phyloP scores from a whole-genome alignment of 2,888 invertebrate species.

The Ashinkailepas kermadecensis region DNA sequence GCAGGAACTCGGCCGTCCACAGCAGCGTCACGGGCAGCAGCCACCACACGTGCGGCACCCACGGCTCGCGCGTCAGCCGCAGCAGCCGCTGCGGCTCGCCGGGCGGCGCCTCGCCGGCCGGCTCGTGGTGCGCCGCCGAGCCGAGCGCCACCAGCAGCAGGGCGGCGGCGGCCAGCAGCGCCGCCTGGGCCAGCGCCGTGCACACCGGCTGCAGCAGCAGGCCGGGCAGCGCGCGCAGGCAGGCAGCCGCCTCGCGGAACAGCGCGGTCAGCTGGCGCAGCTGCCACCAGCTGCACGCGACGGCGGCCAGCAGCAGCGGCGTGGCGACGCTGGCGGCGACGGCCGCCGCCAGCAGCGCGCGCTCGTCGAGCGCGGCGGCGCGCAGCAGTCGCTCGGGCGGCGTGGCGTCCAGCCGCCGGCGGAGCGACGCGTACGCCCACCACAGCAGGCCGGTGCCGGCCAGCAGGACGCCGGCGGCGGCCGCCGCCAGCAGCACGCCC shows the following conservation, averaged over 20 bases:
- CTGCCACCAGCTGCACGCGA: conserved; percentile 68
- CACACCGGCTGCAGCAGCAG: conserved; percentile 74
- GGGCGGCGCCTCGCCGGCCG: conserved; percentile 23
- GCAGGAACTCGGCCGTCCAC: conserved; percentile 90
- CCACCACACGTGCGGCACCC: conserved; percentile 50
- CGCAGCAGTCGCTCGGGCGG: conserved; percentile 51
- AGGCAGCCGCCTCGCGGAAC: conserved; percentile 83
- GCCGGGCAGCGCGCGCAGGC: conserved; percentile 72
- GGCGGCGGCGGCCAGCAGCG: conserved; percentile 81
- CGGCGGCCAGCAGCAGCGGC: conserved; percentile 60
- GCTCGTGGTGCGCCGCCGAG: conserved; percentile 63
- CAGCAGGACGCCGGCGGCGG: conserved; percentile 49
- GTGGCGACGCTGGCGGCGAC: conserved; percentile 81
- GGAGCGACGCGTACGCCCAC: conserved; percentile 78
- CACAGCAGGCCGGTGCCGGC: conserved; percentile 69
- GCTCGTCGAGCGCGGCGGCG: conserved; percentile 76
- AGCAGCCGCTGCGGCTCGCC: conserved; percentile 44
- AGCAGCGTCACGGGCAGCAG: conserved; percentile 70
- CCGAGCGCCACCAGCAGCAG: conserved; percentile 72
- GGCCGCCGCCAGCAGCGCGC: conserved; percentile 73
- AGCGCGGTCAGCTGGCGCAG: conserved; percentile 73
- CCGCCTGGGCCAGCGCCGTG: conserved; percentile 67
- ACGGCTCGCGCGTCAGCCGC: conserved; percentile 65
- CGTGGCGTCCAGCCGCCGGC: conserved; percentile 53
- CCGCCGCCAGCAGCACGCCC: conserved; percentile 77